Conservation (phyloP, 2,113 vertebrate species). For the Tinamus guttatus region DNA sequence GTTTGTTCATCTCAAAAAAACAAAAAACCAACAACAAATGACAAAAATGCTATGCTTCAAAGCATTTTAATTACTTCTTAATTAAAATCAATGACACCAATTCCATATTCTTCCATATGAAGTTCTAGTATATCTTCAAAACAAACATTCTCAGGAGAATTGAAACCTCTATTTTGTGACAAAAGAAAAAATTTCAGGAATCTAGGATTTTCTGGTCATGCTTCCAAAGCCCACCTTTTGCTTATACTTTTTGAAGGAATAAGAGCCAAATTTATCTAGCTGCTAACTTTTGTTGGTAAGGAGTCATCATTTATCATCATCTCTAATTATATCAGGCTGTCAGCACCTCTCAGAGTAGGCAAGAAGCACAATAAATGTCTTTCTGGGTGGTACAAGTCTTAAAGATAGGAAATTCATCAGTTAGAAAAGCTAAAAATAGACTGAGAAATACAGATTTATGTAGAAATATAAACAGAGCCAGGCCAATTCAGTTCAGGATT, state of each 20-base stretch:
- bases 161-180: background rate
- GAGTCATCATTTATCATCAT: background rate
- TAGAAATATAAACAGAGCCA: background rate
- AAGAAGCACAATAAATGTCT: background rate
- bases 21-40: background rate
- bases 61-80: background rate
- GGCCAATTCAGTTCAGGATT: background rate
- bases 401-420: background rate
- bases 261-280: background rate
- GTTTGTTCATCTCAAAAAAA: background rate
- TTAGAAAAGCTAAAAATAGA: background rate
- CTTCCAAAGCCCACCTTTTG: background rate
- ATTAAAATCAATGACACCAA: background rate
- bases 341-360: background rate
- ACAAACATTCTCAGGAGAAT: background rate
- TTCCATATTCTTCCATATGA: background rate
- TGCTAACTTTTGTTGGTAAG: background rate
- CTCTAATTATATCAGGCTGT: background rate
- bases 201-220: background rate
- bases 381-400: background rate
- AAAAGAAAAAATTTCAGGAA: background rate
- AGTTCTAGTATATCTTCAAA: background rate
- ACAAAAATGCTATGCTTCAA: background rate
- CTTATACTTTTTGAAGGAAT: background rate
- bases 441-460: background rate